Evolutionary conservation across 2,888 invertebrate species (phyloP), one percentile per base, ranked within the genome.

Genomic region (Neuroscelio doddi): DNA sequence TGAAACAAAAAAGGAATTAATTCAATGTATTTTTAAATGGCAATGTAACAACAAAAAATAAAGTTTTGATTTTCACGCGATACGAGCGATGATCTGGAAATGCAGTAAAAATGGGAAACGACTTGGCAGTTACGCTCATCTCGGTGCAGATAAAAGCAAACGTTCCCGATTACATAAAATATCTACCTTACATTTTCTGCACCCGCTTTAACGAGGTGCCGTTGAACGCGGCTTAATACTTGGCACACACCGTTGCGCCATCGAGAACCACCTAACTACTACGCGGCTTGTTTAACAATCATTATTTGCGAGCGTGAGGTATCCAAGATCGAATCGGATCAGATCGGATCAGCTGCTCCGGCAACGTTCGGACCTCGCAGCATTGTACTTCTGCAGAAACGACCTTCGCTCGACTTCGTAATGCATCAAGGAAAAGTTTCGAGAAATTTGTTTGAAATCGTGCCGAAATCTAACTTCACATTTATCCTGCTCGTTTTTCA

Each of bases 211-310:
- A 80, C 79, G 74, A 80, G 80, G 75, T 71, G 74, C 71, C 69
- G 63, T 49, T 63, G 51, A 57, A 68, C 56, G 67, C 63, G 66
- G 66, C 73, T 75, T 74, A 74, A 68, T 69, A 70, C 76, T 71
- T 62, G 73, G 72, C 66, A 74, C 75, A 75, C 73, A 76, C 71
- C 72, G 68, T 72, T 69, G 72, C 67, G 39, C 62, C 64, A 59
- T 58, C 56, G 26, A 52, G 55, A 70, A 68, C 50, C 64, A 52
- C 53, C 61, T 62, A 61, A 64, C 55, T 50, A 42, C 51, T 36
- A 49, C 59, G 70, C 68, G 70, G 73, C 74, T 76, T 77, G 75
- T 80, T 77, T 77, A 80, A 80, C 78, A 79, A 80, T 80, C 80
- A 76, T 80, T 80, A 80, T 80, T 80, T 80, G 80, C 78, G 79